Conservation (phyloP, 2,888 invertebrate genomes). For the Phlogophora meticulosa region DNA sequence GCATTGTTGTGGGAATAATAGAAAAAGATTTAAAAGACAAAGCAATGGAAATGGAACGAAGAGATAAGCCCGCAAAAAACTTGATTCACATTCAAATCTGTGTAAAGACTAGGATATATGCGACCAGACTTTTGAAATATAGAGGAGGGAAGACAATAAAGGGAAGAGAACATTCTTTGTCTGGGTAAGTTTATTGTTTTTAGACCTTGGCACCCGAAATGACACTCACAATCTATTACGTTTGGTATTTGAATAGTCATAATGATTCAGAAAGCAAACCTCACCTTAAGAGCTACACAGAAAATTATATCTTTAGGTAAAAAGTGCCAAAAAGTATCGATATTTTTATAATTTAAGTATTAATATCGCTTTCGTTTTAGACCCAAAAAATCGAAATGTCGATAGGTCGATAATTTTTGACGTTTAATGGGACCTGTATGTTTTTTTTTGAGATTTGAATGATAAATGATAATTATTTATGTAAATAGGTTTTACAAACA, state of each 20-base stretch:
- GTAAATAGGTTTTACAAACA: too few relatives aligned
- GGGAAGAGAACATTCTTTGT: constrained; percentile 11
- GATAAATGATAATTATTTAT: too few relatives aligned
- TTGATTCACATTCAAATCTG: constrained; percentile 52
- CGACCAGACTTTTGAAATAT: constrained; percentile 34
- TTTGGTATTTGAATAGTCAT: not conserved
- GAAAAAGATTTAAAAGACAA: constrained; percentile 53
- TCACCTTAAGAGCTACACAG: too few relatives aligned
- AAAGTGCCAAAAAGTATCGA: too few relatives aligned
- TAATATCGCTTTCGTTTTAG: too few relatives aligned
- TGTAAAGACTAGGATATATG: constrained; percentile 26
- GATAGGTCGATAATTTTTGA: too few relatives aligned
- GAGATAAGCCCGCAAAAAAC: constrained; percentile 41
- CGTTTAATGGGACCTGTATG: too few relatives aligned
- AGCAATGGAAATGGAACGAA: constrained; percentile 35
- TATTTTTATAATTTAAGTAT: too few relatives aligned
- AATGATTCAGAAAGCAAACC: constrained; percentile 6
- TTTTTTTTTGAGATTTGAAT: too few relatives aligned
- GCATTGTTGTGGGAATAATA: constrained; percentile 46
- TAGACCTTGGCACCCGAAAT: not conserved
- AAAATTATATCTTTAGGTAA: too few relatives aligned
- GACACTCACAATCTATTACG: constrained; percentile 20
- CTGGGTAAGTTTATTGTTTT: constrained; percentile 28
- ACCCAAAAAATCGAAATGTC: too few relatives aligned
- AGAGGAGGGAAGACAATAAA: constrained; percentile 13